Conservation (phyloP, 2,797 vertebrate species). For the Gymnothorax javanicus region DNA sequence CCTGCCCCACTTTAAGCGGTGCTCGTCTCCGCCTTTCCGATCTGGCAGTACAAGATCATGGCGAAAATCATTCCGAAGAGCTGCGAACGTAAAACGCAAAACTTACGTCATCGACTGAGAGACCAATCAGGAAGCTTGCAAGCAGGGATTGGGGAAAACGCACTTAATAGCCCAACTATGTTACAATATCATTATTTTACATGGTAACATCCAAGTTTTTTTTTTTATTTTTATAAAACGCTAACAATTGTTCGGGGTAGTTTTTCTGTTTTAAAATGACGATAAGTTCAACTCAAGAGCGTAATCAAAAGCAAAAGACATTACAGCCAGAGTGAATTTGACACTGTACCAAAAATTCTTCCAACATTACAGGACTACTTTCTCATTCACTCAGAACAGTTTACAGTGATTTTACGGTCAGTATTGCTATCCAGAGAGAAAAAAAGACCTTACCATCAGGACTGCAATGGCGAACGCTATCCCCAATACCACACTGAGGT, state of each 20-base stretch:
- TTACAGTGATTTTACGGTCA: not conserved
- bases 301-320: not conserved
- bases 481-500: slow-evolving; percentile 56
- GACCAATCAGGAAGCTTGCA: not conserved
- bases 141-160: not conserved
- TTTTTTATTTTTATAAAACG: not conserved
- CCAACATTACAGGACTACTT: too few relatives aligned
- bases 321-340: not conserved
- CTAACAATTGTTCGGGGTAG: not conserved
- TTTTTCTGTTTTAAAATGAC: not conserved
- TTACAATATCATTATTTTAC: not conserved
- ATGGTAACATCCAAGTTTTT: not conserved
- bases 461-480: slow-evolving; percentile 66
- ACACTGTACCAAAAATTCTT: not conserved
- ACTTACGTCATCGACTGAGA: not conserved
- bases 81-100: slow-evolving; percentile 41
- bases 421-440: not conserved
- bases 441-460: slow-evolving; percentile 57
- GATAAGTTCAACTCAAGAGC: not conserved
- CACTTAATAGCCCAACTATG: not conserved
- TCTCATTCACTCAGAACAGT: not conserved
- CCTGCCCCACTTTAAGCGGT: slow-evolving; percentile 38
- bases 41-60: slow-evolving; percentile 70
- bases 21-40: slow-evolving; percentile 45
- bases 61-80: slow-evolving; percentile 68